Evolutionary conservation across 1,140 invertebrate species (phyloP), one percentile per base, ranked within the genome.

Genomic region (Heliothis subflexa): DNA sequence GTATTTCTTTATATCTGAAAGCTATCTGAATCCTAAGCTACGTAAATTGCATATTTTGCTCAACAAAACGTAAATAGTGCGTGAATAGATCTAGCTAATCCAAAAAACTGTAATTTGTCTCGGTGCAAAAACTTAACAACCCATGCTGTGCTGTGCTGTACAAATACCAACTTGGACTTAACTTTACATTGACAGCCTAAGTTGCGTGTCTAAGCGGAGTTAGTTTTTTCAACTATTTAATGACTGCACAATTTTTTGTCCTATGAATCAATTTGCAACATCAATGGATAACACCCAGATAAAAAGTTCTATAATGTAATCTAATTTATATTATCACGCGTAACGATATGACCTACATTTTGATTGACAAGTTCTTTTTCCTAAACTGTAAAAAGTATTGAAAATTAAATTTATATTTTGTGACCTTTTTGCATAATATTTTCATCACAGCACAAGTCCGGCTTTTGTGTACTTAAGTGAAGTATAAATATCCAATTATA

Each of bases 21-120:
- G 47, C 7, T 52, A n/a, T n/a, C n/a, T n/a, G n/a, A n/a, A n/a
- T 28, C 14, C 10, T 10, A 50, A 70, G 49, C 66, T 28, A 11
- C 28, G 49, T 13, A 11, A 16, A 33, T 28, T 25, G 16, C 14
- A 14, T 55, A n/a, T 40, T 40, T 71, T 71, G 18, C 10, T 16
- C n/a, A 16, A 54, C 47, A 21, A 40, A 54, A 52, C 50, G 14
- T 62, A 75, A 75, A 75, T 75, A 75, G 73, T 75, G 73, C 73
- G 25, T 75, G 59, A 74, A 74, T 61, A 12, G n/a, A 40, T 73
- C 59, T 33, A 13, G 12, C 14, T 62, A 47, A 62, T 49, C 25
- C n/a, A 64, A 64, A 62, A 74, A 75, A 62, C 21, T 16, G 21
- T 62, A 59, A 49, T 73, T 59, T 16, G 40, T 13, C 57, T 61